Conservation (phyloP, 64 coral and sea anemone species). For the Catalaphyllia jardinei region DNA sequence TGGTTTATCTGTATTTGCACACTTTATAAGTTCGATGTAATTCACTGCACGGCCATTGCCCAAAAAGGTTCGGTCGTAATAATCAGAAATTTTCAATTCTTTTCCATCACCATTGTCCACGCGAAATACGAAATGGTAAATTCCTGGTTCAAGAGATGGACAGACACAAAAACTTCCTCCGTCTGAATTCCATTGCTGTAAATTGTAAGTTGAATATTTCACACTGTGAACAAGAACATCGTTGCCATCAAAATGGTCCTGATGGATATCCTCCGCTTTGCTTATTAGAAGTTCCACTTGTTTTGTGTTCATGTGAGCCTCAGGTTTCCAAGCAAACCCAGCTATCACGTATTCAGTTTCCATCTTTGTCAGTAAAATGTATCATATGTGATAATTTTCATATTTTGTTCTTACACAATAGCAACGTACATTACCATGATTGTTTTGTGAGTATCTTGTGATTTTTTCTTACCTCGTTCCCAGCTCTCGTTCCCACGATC, state of each 20-base stretch:
- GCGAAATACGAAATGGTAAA: slow-evolving; percentile 45
- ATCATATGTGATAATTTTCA: not conserved
- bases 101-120: slow-evolving; percentile 12
- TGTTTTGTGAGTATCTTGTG: not conserved
- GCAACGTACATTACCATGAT: no score
- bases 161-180: slow-evolving; percentile 30
- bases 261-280: slow-evolving; percentile 23
- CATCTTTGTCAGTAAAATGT: not conserved
- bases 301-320: not conserved
- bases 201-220: slow-evolving; percentile 15
- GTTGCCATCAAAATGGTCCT: slow-evolving; percentile 11
- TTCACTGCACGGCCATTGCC: slow-evolving; percentile 32
- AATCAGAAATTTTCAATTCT: slow-evolving; percentile 31
- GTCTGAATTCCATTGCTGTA: slow-evolving; percentile 38
- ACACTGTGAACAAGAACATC: not conserved
- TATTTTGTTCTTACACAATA: no score
- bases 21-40: slow-evolving; percentile 20
- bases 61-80: slow-evolving; percentile 10
- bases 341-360: not conserved
- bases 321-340: slow-evolving; percentile 40
- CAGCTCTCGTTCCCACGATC: not conserved
- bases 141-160: slow-evolving; percentile 36
- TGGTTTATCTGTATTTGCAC: not conserved
- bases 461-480: not conserved
- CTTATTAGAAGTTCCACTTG: slow-evolving; percentile 27